A percentile compares a stretch with the other conserved stretches of the same genome.
phyloP scores from a whole-genome alignment of 2,797 vertebrate genomes.

The Rhincodon typus region DNA sequence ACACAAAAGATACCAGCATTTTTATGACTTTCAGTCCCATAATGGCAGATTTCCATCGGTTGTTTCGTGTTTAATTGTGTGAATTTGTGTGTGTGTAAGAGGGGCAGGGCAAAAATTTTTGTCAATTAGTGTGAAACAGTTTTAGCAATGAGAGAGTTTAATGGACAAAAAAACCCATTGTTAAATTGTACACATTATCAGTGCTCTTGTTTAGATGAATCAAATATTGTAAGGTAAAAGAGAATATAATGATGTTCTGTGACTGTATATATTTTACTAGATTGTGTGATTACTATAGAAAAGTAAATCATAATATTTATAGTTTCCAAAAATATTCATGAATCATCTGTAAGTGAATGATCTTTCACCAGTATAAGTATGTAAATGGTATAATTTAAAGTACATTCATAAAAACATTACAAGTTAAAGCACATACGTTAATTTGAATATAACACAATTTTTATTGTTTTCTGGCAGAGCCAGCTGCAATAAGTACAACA shows the following conservation, averaged over 20 bases:
- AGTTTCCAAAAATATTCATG: constrained; percentile 1
- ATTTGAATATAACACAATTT: no score
- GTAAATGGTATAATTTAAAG: neutral
- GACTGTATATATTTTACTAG: neutral
- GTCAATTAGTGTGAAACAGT: neutral
- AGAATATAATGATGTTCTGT: neutral
- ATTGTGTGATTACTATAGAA: neutral
- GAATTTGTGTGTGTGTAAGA: neutral
- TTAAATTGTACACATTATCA: neutral
- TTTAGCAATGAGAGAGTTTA: neutral
- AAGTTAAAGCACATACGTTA: neutral
- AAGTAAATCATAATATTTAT: neutral
- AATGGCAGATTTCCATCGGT: neutral
- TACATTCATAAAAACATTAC: neutral
- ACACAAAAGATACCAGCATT: neutral
- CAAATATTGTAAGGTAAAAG: neutral
- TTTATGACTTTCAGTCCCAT: neutral
- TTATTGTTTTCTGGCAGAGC: no score
- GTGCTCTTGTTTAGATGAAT: neutral
- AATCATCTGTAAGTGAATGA: neutral
- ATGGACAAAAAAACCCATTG: no score
- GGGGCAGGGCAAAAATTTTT: neutral
- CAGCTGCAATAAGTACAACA: neutral
- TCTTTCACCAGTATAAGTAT: neutral
- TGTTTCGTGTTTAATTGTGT: neutral